Evolutionary conservation across 2,113 vertebrate species (phyloP).

Genomic region (Bubo bubo): DNA sequence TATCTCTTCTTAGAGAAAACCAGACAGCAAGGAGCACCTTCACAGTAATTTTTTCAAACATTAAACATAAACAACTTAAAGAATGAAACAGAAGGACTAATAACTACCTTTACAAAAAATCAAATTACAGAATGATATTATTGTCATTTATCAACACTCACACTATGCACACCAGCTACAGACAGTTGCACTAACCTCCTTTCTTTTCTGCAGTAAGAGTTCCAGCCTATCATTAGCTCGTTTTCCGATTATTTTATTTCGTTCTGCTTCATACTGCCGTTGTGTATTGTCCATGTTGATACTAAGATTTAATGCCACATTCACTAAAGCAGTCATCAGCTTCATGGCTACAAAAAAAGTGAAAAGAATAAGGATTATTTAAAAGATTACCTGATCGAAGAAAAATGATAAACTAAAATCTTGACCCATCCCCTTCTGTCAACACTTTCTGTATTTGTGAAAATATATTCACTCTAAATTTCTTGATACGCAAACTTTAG

Average conservation of each 20-base stretch:
- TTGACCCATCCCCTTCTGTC: neutral
- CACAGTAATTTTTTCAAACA: neutral
- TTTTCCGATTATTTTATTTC: conserved; percentile 97
- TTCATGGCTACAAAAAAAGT: conserved; percentile 88
- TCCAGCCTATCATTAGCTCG: conserved; percentile 95
- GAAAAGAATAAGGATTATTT: neutral
- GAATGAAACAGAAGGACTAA: neutral
- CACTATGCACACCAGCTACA: neutral
- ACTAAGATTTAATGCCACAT: conserved; percentile 97
- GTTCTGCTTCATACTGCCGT: conserved; percentile 94
- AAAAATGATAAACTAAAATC: neutral
- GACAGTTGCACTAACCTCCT: conserved; percentile 85
- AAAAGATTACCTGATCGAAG: neutral
- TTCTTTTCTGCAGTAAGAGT: conserved; percentile 94
- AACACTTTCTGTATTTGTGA: neutral
- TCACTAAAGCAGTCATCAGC: conserved; percentile 98
- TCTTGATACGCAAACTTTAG: neutral
- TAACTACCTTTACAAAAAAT: neutral
- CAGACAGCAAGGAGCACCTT: neutral
- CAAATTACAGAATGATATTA: neutral
- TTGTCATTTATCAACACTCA: neutral
- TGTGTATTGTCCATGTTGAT: conserved; percentile 99
- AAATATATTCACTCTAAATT: neutral
- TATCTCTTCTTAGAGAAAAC: neutral
- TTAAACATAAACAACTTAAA: neutral